phyloP scores from a whole-genome alignment of 2,113 vertebrate species.

The Garra rufa region DNA sequence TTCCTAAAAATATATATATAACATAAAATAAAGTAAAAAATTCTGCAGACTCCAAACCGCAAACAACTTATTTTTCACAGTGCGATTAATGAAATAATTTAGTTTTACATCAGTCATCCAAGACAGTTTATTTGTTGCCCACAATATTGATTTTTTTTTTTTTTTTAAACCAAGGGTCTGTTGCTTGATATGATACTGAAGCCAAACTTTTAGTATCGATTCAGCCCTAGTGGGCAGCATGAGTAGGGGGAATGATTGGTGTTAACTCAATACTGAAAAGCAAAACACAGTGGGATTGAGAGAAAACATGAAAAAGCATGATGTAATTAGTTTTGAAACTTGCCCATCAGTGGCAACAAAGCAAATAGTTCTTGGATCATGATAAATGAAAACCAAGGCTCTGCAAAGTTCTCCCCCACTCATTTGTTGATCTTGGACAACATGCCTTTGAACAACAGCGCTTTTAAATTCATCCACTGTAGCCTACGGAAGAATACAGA shows the following conservation, averaged over 20 bases:
- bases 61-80: background rate
- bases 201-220: background rate
- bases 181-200: background rate
- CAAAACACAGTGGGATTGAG: background rate
- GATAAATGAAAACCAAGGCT: conserved; percentile 3
- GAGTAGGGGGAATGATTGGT: background rate
- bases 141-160: background rate
- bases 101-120: background rate
- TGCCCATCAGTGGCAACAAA: conserved; percentile 8
- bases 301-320: conserved; percentile 15
- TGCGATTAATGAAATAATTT: background rate
- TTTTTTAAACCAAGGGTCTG: background rate
- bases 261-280: conserved; percentile 16
- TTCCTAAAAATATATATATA: too few species aligned
- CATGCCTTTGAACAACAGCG: conserved; percentile 19
- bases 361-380: background rate
- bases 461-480: conserved; percentile 27
- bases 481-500: background rate
- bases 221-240: background rate
- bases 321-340: conserved; percentile 13
- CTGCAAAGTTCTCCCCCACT: conserved; percentile 21
- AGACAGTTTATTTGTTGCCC: background rate
- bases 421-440: conserved; percentile 50
- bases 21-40: too few species aligned
- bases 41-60: background rate